Evolutionary conservation across 2,888 invertebrate genomes (phyloP), one percentile per base, ranked within the genome.

Genomic region (Trissolcus brochymenae): DNA sequence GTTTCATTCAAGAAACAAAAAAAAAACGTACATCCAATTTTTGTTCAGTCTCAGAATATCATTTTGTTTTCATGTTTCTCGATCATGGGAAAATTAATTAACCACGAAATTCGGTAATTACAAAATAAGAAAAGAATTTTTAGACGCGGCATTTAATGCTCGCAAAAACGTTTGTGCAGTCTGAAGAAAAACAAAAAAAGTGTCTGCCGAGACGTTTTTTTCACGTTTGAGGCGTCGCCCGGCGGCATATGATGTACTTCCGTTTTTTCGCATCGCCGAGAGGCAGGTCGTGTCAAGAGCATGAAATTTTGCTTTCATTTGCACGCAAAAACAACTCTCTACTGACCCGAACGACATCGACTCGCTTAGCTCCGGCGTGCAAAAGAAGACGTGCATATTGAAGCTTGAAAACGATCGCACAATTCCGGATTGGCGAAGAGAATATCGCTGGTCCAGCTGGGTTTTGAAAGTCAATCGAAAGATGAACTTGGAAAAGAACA

Each of bases 261-360:
- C 59, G 59, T 72, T 64, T 64, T 72, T 64, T 59, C 46, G 66
- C 66, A 57, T 56, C 57, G 65, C 60, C 59, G 65, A 70, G 70
- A 76, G 70, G 49, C 56, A 57, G 41, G 61, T 76, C 71, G 66
- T 76, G 70, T 76, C 66, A 62, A 62, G 76, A 62, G 71, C 70
- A 50, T 25, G 54, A 54, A 68, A 73, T 60, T 67, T 74, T 49
- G 41, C 53, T 57, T 62, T 50, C 40, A 41, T 35, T 68, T 40
- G 21, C 16, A 25, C 29, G 41, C 57, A 61, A 71, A 71, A 70
- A 68, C 59, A 21, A 51, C 17, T 60, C 55, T 64, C 40, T 35
- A 55, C 35, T 49, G 29, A 64, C 56, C 49, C 65, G 60, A 25
- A 4, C 46, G 14, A 16, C n/a, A 16, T 51, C 51, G 54, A 0